Evolutionary conservation across 2,888 invertebrate species (phyloP).

Genomic region (Argynnis bischoffii): DNA sequence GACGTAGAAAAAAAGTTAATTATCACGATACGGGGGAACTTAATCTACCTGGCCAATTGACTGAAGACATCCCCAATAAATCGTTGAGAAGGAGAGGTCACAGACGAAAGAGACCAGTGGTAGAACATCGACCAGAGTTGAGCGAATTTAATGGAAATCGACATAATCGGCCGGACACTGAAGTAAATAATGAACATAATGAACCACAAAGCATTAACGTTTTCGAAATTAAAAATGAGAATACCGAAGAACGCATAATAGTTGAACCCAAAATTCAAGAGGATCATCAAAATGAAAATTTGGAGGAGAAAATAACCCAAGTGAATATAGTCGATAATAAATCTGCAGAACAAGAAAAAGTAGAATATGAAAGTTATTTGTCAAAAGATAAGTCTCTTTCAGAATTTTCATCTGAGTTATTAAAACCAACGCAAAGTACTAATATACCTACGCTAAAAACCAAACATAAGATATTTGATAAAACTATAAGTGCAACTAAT

Average conservation of each 20-base stretch:
- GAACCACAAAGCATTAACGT: slow-evolving; percentile 30
- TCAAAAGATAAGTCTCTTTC: slow-evolving; percentile 60
- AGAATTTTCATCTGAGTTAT: slow-evolving; percentile 60
- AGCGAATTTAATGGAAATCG: slow-evolving; percentile 53
- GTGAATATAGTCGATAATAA: slow-evolving; percentile 4
- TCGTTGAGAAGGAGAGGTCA: slow-evolving; percentile 63
- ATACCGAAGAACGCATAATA: slow-evolving; percentile 21
- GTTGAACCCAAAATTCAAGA: slow-evolving; percentile 29
- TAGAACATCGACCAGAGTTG: slow-evolving; percentile 51
- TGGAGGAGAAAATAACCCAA: slow-evolving; percentile 17
- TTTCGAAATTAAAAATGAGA: slow-evolving; percentile 28
- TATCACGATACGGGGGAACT: slow-evolving; percentile 30
- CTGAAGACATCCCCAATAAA: slow-evolving; percentile 62
- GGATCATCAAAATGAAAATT: slow-evolving; percentile 33
- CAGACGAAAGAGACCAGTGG: slow-evolving; percentile 61
- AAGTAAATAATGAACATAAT: slow-evolving; percentile 37
- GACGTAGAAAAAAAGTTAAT: slow-evolving; percentile 64
- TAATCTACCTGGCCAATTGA: slow-evolving; percentile 59
- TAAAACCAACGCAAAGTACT: slow-evolving; percentile 15
- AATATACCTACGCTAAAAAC: slow-evolving; percentile 25
- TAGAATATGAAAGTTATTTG: background rate
- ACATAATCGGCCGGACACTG: slow-evolving; percentile 38
- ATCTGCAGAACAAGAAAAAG: background rate
- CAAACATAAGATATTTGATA: slow-evolving; percentile 42
- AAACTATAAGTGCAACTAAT: slow-evolving; percentile 36